These are phyloP conservation scores for Alexandromys fortis DNA, from an alignment of 2,113 vertebrate genomes.

Conservation along the genomic window DNA sequence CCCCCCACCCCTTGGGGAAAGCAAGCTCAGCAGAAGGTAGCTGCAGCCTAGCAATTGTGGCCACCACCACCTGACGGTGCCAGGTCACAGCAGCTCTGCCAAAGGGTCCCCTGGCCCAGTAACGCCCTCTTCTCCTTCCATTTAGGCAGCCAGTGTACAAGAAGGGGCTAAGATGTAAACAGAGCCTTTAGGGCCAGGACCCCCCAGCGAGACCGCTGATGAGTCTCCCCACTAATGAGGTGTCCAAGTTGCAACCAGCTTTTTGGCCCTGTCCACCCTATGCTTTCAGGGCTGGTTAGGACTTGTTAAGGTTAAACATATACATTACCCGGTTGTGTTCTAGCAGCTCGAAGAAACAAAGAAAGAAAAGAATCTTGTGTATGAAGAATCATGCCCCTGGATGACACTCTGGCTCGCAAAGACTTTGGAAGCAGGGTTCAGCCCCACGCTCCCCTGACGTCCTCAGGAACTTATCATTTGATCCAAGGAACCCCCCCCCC, in stretches of 20 bases:
- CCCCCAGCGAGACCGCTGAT: neutral
- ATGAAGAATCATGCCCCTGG: neutral
- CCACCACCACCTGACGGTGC: neutral
- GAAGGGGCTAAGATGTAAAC: neutral
- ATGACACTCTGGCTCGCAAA: neutral
- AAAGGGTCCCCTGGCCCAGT: neutral
- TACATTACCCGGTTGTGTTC: neutral
- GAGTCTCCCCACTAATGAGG: conserved; percentile 30
- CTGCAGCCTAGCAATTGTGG: neutral
- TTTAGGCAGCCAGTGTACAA: too few species aligned
- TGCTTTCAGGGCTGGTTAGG: conserved; percentile 60
- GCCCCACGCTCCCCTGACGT: fast-evolving
- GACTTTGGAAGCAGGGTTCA: neutral
- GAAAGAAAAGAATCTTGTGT: neutral
- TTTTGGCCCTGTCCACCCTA: conserved; percentile 56
- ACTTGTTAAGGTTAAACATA: conserved; percentile 45
- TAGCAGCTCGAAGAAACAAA: neutral
- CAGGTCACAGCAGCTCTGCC: neutral
- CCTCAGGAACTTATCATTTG: neutral
- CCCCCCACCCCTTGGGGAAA: neutral
- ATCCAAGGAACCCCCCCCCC: neutral
- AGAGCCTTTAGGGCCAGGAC: neutral
- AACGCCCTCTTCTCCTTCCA: neutral
- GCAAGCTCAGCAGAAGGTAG: neutral
- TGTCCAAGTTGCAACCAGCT: conserved; percentile 45